Evolutionary conservation across 2,797 vertebrate species (phyloP), one percentile per base, ranked within the genome.

Genomic region (Tolypeutes matacus): DNA sequence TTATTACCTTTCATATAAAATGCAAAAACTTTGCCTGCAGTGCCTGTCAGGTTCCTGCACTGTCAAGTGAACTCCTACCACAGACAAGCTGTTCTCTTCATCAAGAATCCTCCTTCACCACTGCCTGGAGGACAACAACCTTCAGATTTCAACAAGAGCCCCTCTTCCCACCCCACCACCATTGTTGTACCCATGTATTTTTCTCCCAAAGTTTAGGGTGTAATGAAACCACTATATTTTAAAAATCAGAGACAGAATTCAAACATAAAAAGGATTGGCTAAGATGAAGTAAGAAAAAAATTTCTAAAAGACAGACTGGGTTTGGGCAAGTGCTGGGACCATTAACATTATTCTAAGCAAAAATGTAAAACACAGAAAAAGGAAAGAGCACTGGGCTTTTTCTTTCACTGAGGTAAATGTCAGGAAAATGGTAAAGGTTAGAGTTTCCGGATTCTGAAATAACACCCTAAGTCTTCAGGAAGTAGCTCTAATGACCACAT

Each of bases 371-470:
- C 73, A 80, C 5, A 87, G 25, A 72, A 90, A 88, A 91, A 87
- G 21, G 56, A 95, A 97, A 94, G 85, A 64, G 29, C 7, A 58
- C 9, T 0, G 3, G 60, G 39, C 42, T 64, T 87, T 96, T 64
- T 83, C 11, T 95, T 88, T 88, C 18, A 53, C 77, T 75, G 69
- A 87, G 94, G 46, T 56, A 75, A 92, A 83, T 80, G n/a, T 86
- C 64, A 95, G 65, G 29, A 87, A 95, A 81, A 95, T 70, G 89
- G 83, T 87, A 92, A 92, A 81, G 46, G n/a, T 85, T 83, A 56
- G n/a, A 62, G n/a, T 86, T 88, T 95, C 7, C 53, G 69, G 25
- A 80, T 72, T 89, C 78, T 77, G 58, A 94, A 88, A 78, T 91
- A 46, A 88, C 14, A 78, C 46, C 0, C 0, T 31, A 86, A 95